These are phyloP conservation scores for Aphyosemion australe DNA, from an alignment of 2,113 vertebrate species.

Conservation along the genomic window DNA sequence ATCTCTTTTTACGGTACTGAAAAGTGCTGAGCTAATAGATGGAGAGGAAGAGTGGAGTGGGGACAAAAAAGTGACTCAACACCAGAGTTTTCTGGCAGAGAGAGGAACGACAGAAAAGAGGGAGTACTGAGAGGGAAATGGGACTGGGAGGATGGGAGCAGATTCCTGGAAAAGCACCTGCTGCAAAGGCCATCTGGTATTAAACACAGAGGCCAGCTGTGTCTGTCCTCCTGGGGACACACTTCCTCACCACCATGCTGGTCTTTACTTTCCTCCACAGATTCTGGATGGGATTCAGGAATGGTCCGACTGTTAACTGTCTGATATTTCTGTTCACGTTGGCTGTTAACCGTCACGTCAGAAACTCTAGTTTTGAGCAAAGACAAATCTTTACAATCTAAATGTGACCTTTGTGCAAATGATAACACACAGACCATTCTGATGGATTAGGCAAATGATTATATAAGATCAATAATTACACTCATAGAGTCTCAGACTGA, in stretches of 20 bases:
- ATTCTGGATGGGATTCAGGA: not conserved
- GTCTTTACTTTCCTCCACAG: not conserved
- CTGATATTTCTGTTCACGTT: not conserved
- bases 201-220: slow-evolving; percentile 47
- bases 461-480: too few relatives aligned
- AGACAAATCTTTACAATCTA: not conserved
- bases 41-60: slow-evolving; percentile 34
- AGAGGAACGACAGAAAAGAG: slow-evolving; percentile 47
- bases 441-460: too few relatives aligned
- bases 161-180: slow-evolving; percentile 73
- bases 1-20: slow-evolving; percentile 75
- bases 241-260: not conserved
- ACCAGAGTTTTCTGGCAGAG: slow-evolving; percentile 53
- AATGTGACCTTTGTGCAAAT: not conserved
- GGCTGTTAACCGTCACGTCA: too few relatives aligned
- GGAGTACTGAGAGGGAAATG: slow-evolving; percentile 5
- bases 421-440: not conserved
- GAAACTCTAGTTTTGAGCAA: too few relatives aligned
- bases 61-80: slow-evolving; percentile 30
- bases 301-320: not conserved
- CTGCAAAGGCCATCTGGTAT: slow-evolving; percentile 42
- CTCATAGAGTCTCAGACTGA: too few relatives aligned
- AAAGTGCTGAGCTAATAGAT: slow-evolving; percentile 60
- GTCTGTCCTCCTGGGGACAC: slow-evolving; percentile 19
- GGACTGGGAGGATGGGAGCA: slow-evolving; percentile 51